phyloP scores from a whole-genome alignment of 2,888 invertebrate species.

The Macrosiphum euphorbiae region DNA sequence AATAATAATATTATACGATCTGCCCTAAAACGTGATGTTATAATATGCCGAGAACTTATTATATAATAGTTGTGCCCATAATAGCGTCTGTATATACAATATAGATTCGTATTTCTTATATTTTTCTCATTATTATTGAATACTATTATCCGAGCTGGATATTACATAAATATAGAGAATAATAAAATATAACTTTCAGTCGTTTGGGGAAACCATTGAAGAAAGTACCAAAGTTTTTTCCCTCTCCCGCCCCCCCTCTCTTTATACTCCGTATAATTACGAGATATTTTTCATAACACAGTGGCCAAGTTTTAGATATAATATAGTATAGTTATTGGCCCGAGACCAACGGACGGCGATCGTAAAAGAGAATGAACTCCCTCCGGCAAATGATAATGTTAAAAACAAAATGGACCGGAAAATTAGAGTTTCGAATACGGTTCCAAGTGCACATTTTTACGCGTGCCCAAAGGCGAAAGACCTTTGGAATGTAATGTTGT shows the following conservation, averaged over 20 bases:
- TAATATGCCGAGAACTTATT: background rate
- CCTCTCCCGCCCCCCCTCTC: background rate
- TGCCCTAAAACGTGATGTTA: background rate
- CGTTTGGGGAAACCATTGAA: slow-evolving; percentile 39
- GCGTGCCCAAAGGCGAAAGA: slow-evolving; percentile 51
- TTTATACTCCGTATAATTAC: slow-evolving; percentile 52
- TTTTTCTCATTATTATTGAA: slow-evolving; percentile 38
- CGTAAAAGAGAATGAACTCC: slow-evolving; percentile 61
- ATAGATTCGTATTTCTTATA: background rate
- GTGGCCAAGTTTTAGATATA: slow-evolving; percentile 57
- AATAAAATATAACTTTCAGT: slow-evolving; percentile 41
- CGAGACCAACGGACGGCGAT: slow-evolving; percentile 60
- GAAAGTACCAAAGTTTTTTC: slow-evolving; percentile 55
- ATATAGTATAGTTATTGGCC: slow-evolving; percentile 51
- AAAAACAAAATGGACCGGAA: slow-evolving; percentile 64
- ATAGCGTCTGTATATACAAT: background rate
- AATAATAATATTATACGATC: background rate
- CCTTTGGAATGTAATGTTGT: slow-evolving; percentile 23
- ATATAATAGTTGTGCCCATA: background rate
- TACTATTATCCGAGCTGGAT: slow-evolving; percentile 19
- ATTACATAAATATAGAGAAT: slow-evolving; percentile 32
- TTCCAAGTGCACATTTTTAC: slow-evolving; percentile 26
- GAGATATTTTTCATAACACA: slow-evolving; percentile 55
- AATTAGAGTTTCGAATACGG: slow-evolving; percentile 59
- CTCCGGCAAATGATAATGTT: slow-evolving; percentile 60